phyloP scores from a whole-genome alignment of 2,113 vertebrate species.

The Corythoichthys haematopterus region DNA sequence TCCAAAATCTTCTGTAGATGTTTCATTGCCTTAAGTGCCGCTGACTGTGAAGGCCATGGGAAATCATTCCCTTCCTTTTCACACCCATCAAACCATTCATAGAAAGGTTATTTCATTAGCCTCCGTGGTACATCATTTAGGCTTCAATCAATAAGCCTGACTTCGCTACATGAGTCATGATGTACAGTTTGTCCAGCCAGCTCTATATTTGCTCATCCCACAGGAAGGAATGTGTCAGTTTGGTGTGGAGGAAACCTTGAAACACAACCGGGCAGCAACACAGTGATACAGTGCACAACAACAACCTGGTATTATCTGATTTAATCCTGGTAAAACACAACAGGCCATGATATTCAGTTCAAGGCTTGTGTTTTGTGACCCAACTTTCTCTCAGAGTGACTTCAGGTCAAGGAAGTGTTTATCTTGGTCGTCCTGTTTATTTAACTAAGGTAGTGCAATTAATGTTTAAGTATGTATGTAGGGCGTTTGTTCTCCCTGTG shows the following conservation, averaged over 20 bases:
- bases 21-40: background rate
- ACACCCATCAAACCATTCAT: background rate
- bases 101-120: background rate
- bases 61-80: background rate
- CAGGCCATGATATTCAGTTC: constrained; percentile 10
- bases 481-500: too few relatives aligned
- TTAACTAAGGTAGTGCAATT: too few relatives aligned
- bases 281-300: background rate
- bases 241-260: constrained; percentile 24
- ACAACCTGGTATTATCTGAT: constrained; percentile 23
- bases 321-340: constrained; percentile 10
- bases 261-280: constrained; percentile 20
- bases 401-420: too few relatives aligned
- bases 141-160: background rate
- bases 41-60: constrained; percentile 1
- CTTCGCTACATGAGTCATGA: background rate
- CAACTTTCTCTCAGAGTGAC: too few relatives aligned
- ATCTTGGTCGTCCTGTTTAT: too few relatives aligned
- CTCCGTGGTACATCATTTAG: background rate
- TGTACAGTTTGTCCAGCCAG: background rate
- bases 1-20: background rate
- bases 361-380: background rate
- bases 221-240: constrained; percentile 15
- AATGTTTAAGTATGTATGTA: too few relatives aligned
- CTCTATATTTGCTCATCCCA: constrained; percentile 9